A percentile compares a stretch with the other conserved stretches of the same genome.
Conservation (phyloP, 1,140 invertebrate species). For the Calycopis cecrops region DNA sequence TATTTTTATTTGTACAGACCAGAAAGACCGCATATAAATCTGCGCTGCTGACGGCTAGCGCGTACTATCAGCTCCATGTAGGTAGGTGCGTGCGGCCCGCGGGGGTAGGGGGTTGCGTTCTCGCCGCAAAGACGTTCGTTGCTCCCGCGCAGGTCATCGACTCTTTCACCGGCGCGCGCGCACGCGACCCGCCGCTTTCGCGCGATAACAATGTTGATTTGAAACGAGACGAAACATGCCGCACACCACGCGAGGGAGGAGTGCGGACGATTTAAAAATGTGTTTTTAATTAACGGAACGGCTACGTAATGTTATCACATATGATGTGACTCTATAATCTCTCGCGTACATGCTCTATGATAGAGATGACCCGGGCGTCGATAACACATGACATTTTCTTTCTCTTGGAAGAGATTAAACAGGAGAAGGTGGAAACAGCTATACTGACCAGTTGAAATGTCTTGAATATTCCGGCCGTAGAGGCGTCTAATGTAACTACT, state of each 20-base stretch:
- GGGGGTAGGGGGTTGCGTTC: conserved; percentile 37
- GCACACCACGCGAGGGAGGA: conserved; percentile 17
- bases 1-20: too few species aligned
- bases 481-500: too few species aligned
- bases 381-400: too few species aligned
- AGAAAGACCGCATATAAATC: too few species aligned
- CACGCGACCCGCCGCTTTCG: conserved; percentile 61
- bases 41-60: too few species aligned
- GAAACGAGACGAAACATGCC: conserved; percentile 33
- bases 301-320: conserved; percentile 37
- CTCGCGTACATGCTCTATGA: too few species aligned
- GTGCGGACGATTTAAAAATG: conserved; percentile 34
- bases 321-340: background rate
- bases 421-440: too few species aligned
- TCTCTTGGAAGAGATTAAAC: too few species aligned
- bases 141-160: conserved; percentile 64
- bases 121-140: conserved; percentile 69
- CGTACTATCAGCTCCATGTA: conserved; percentile 32
- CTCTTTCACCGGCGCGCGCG: conserved; percentile 63
- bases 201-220: conserved; percentile 53
- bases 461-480: too few species aligned
- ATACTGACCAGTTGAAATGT: too few species aligned
- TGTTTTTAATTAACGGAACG: conserved; percentile 42
- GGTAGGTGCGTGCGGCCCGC: conserved; percentile 30
- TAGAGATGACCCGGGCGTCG: too few species aligned